phyloP scores from a whole-genome alignment of 1,140 invertebrate species.

The Asobara japonica region DNA sequence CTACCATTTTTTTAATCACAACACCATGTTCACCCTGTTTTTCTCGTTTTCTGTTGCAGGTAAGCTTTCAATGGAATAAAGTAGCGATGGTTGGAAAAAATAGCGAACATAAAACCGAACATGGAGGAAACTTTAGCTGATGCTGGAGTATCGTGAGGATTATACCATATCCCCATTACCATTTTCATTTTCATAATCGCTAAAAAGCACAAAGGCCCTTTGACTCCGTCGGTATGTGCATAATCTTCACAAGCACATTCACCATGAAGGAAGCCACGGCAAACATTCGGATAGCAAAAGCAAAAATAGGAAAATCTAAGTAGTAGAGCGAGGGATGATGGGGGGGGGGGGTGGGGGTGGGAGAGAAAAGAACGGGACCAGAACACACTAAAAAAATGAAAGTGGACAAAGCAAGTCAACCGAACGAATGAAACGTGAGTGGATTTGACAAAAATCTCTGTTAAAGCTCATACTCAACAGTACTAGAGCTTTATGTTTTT shows the following conservation, averaged over 20 bases:
- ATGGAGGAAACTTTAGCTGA: neutral
- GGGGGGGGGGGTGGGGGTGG: neutral
- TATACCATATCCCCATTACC: neutral
- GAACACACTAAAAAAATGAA: neutral
- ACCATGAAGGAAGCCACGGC: neutral
- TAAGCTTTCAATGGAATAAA: constrained; percentile 11
- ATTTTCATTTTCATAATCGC: neutral
- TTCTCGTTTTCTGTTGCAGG: constrained; percentile 34
- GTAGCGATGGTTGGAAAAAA: neutral
- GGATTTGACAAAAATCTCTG: constrained; percentile 19
- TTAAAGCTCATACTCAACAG: neutral
- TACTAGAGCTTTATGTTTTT: neutral
- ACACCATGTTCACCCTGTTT: constrained; percentile 5
- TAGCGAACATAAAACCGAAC: neutral
- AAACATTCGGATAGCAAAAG: neutral
- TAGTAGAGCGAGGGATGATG: neutral
- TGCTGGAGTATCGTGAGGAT: neutral
- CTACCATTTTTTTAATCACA: neutral
- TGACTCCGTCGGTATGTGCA: neutral
- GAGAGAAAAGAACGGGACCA: neutral
- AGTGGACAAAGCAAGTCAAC: neutral
- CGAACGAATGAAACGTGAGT: constrained; percentile 31
- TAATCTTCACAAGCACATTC: constrained; percentile 20
- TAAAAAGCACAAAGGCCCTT: neutral
- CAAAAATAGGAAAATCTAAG: too few relatives aligned